phyloP scores from a whole-genome alignment of 2,888 invertebrate genomes.

The Diabrotica balteata region DNA sequence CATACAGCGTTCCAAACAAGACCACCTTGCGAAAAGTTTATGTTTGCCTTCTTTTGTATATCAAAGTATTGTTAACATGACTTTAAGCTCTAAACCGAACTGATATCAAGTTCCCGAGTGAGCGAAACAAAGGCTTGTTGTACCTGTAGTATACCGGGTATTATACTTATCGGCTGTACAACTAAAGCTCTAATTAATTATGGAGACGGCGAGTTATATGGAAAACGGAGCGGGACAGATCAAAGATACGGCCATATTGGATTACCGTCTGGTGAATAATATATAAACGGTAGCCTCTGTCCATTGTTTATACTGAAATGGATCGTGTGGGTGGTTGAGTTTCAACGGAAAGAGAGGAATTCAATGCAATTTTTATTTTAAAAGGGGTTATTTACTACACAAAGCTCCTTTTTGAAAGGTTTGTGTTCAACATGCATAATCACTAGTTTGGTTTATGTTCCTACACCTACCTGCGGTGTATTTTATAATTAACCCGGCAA shows the following conservation, averaged over 20 bases:
- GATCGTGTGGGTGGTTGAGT: slow-evolving; percentile 31
- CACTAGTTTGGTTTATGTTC: too few relatives aligned
- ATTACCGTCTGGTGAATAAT: slow-evolving; percentile 51
- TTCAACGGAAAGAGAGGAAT: slow-evolving; percentile 19
- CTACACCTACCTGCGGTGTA: too few relatives aligned
- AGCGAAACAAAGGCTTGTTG: slow-evolving; percentile 42
- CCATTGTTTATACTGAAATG: slow-evolving; percentile 50
- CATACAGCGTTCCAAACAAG: too few relatives aligned
- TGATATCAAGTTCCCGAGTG: slow-evolving; percentile 37
- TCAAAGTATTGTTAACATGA: slow-evolving; percentile 21
- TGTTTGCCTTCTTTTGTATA: slow-evolving; percentile 16
- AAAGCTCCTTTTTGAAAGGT: too few relatives aligned
- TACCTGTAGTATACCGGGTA: slow-evolving; percentile 40
- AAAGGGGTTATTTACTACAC: slow-evolving; percentile 1
- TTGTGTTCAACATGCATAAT: too few relatives aligned
- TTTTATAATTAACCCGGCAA: too few relatives aligned
- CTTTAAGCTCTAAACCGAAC: slow-evolving; percentile 19
- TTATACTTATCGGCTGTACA: slow-evolving; percentile 41
- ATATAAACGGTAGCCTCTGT: slow-evolving; percentile 50
- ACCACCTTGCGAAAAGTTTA: neutral
- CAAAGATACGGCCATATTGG: slow-evolving; percentile 56
- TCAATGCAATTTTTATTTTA: slow-evolving; percentile 22
- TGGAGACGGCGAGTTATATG: slow-evolving; percentile 52
- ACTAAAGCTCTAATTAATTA: slow-evolving; percentile 52
- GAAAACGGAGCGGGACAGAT: slow-evolving; percentile 54